A percentile compares a stretch with the other conserved stretches of the same genome.
Evolutionary conservation across 2,797 vertebrate species (phyloP).

Genomic region (Vespertilio murinus): DNA sequence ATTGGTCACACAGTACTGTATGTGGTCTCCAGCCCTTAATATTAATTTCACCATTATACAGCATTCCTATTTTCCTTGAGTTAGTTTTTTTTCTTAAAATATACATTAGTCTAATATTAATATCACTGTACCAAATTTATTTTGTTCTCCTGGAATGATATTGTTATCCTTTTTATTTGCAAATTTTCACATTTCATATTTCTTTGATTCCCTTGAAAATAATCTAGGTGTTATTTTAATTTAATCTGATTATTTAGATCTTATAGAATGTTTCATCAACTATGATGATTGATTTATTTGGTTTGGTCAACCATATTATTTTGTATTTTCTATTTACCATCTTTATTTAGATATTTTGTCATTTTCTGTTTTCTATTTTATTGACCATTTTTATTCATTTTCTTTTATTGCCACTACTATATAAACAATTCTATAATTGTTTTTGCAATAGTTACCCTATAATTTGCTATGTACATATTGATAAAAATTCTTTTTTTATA

Average conservation of each 20-base stretch:
- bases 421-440: neutral
- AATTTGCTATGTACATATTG: neutral
- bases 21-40: neutral
- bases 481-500: neutral
- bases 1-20: neutral
- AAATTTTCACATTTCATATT: neutral
- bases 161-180: neutral
- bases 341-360: neutral
- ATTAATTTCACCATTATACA: neutral
- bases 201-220: neutral
- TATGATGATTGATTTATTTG: neutral
- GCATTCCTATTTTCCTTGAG: neutral
- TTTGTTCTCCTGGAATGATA: neutral
- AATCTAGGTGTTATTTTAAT: neutral
- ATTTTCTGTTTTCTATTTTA: neutral
- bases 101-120: neutral
- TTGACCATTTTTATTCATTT: neutral
- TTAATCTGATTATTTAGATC: neutral
- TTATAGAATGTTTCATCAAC: neutral
- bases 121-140: neutral
- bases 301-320: neutral
- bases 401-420: neutral
- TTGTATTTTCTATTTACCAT: neutral
- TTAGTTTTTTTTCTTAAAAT: neutral
- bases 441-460: neutral